Evolutionary conservation across 2,888 invertebrate species (phyloP), one percentile per base, ranked within the genome.

Genomic region (Callosobruchus maculatus): DNA sequence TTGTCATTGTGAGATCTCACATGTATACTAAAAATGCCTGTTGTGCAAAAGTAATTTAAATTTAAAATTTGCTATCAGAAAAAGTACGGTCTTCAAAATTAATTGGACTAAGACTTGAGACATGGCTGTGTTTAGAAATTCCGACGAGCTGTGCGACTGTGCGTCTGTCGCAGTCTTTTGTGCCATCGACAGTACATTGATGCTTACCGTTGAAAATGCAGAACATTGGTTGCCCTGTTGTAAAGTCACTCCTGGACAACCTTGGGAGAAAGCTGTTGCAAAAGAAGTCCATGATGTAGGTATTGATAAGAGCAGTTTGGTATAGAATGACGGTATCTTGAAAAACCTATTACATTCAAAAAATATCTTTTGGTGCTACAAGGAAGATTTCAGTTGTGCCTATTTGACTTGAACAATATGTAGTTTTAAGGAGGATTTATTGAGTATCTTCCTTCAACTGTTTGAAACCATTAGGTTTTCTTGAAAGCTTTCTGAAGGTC

Each of bases 201-300:
- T 86, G 81, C 74, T 85, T 22, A 80, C 80, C 2, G 75, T 82
- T 18, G 84, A 85, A 69, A 79, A 80, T n/a, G 80, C 80, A 66
- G 85, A 85, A 71, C 84, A 82, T 74, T 85, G 84, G 84, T 77
- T 86, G 73, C 85, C 86, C 13, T 80, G 80, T 4, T 76, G 81
- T 3, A 84, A 82, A 80, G 80, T 82, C 18, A 21, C 76, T 21
- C 67, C 77, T 4, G 81, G 79, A 20, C 75, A 74, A 3, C 79
- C 81, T 13, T 85, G 85, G 83, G 73, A 79, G 4, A 78, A 76
- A 26, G 76, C 81, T 22, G 75, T 82, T 21, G 26, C 71, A 4
- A 83, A 81, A 71, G 85, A 85, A 75, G 77, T 83, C 20, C 77
- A 80, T 70, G 85, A 86, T 66, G 85, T 85, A 80, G 77, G 75